A percentile compares a stretch with the other conserved stretches of the same genome.
phyloP scores from a whole-genome alignment of 2,113 vertebrate genomes.

The Pterocles orientalis region DNA sequence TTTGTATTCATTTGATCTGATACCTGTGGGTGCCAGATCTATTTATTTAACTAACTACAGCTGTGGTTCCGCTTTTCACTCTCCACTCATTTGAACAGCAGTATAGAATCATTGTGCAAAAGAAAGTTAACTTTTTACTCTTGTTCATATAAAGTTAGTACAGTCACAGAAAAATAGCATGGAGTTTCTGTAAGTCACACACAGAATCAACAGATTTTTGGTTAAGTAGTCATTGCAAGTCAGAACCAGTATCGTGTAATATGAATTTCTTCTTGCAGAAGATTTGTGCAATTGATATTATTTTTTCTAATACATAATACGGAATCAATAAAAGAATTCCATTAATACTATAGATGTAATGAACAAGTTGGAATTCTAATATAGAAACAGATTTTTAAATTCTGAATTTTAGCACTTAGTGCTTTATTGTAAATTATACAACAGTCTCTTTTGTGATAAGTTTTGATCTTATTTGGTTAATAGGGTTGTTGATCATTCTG shows the following conservation, averaged over 20 bases:
- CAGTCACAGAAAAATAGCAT: background rate
- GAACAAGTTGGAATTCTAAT: background rate
- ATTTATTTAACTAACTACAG: background rate
- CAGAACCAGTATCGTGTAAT: background rate
- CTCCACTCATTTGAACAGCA: background rate
- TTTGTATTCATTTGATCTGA: background rate
- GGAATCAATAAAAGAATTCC: background rate
- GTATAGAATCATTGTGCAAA: background rate
- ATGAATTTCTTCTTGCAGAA: background rate
- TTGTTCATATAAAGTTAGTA: background rate
- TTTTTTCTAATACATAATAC: background rate
- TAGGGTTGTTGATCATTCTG: background rate
- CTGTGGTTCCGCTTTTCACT: background rate
- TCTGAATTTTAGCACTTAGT: background rate
- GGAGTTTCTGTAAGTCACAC: background rate
- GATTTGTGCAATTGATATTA: background rate
- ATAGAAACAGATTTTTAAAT: background rate
- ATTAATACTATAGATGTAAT: background rate
- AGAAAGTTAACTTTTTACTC: background rate
- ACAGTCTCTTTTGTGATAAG: background rate
- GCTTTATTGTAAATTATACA: background rate
- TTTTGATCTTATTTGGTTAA: background rate
- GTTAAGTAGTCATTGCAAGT: background rate
- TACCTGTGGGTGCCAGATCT: background rate
- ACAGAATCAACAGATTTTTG: background rate